Base-by-base conservation (phyloP, 1,140 invertebrate genomes). In the Heliconius congener region DNA sequence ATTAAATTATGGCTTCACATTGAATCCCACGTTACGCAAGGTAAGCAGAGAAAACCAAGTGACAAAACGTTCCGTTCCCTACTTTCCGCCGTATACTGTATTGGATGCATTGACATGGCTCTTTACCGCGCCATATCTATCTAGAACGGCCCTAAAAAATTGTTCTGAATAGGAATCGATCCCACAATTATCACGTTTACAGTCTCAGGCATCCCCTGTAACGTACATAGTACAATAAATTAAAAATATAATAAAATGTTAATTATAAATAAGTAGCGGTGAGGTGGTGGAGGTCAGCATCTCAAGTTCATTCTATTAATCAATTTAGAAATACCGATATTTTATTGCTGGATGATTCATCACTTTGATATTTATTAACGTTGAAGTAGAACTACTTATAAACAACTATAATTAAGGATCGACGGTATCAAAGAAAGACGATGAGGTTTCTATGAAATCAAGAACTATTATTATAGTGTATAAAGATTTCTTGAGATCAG, bases 261-360 rank as follows among this genome's bases (percentile, higher is more conserved):
- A 23, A 9, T n/a, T 66, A 66, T 66, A 66, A 57, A 66, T 66
- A 66, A 16, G 11, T 5, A 66, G 60, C 60, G 60, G 27, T 66
- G 60, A 66, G 27, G 60, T 66, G 60, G n/a, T 66, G 27, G 11
- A 66, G 23, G 23, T 16, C 60, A 66, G 60, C 60, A 66, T 66
- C 13, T 30, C 60, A 66, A 66, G 60, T 66, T 27, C 23, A 27
- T 11, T 66, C 60, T 66, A 66, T 66, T 66, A 66, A 66, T 66
- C 60, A 30, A 66, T 66, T 66, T 66, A 30, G 60, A 66, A 66
- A 66, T 66, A 66, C 60, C 60, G 60, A 66, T n/a, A 30, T 66
- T 66, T 66, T 66, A 66, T 66, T 66, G 60, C 60, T 30, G 5
- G 23, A 66, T 66, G 60, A 66, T 66, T 27, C 27, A 66, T 66